Evolutionary conservation across 2,797 vertebrate species (phyloP), one percentile per base, ranked within the genome.

Genomic region (Triplophysa yarkandensis): DNA sequence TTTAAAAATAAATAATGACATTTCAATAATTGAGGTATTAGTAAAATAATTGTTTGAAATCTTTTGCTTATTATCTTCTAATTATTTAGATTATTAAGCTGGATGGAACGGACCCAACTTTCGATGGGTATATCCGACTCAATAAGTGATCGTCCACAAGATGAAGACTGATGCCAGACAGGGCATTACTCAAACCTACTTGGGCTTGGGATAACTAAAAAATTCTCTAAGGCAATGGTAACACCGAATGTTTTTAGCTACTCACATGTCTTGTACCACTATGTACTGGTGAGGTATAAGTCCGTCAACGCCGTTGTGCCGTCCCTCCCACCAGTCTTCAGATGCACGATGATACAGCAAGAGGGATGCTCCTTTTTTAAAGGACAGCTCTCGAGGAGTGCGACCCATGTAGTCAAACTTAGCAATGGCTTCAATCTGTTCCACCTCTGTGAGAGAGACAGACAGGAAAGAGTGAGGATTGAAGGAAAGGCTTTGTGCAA

Each of bases 211-310:
- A 8, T 34, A 3, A 39, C 10, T 10, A 39, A 39, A 39, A 39
- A 32, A 32, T 4, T 4, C 32, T 10, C 10, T 1, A 8, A 39
- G 10, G 14, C 54, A n/a, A 16, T 57, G 27, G 16, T 30, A 16
- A 27, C 27, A 52, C 13, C n/a, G 10, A 17, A 8, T 34, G 32
- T 48, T n/a, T 61, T 34, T 21, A 30, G 43, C 76, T 48, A 95
- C 98, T 95, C 87, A 99, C 98, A 97, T 94, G 92, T 99, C 97
- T 81, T 99, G 98, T 44, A 99, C 98, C 74, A 99, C 98, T 4
- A 99, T 99, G 90, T 99, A 99, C 90, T 99, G 97, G 87, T 99
- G 98, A 9, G 98, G 98, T 82, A 99, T 99, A 83, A 99, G 94
- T 27, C 97, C 98, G 0, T 99, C 97, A 84, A 99, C 95, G 0